Evolutionary conservation across 1,140 invertebrate species (phyloP).

Genomic region (Drosophila teissieri): DNA sequence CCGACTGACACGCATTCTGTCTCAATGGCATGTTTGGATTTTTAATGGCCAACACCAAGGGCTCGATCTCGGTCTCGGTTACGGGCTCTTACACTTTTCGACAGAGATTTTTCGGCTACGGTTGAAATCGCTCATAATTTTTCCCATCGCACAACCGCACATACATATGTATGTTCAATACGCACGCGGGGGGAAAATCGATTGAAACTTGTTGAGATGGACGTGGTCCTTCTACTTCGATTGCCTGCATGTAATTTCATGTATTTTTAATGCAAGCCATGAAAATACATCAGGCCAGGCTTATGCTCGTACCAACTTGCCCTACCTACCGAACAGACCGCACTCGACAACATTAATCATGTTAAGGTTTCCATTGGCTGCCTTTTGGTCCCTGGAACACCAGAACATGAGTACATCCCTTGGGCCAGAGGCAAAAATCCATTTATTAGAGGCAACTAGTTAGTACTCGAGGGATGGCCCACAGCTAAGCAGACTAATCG

Average conservation of each 20-base stretch:
- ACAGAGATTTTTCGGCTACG: constrained; percentile 40
- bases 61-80: neutral
- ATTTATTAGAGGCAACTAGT: constrained; percentile 67
- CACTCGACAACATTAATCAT: constrained; percentile 64
- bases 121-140: constrained; percentile 45
- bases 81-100: constrained; percentile 21
- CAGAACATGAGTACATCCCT: constrained; percentile 25
- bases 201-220: constrained; percentile 57
- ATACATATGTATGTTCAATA: neutral
- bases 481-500: constrained; percentile 42
- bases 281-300: constrained; percentile 56
- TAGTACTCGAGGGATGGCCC: constrained; percentile 27
- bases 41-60: constrained; percentile 58
- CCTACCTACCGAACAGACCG: neutral
- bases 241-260: constrained; percentile 65
- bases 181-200: constrained; percentile 29
- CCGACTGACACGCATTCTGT: constrained; percentile 43
- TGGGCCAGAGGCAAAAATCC: constrained; percentile 44
- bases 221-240: constrained; percentile 28
- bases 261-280: constrained; percentile 70
- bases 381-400: constrained; percentile 2
- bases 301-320: neutral
- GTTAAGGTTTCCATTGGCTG: constrained; percentile 48
- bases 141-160: constrained; percentile 17
- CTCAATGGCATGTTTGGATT: constrained; percentile 64